phyloP scores from a whole-genome alignment of 1,140 invertebrate species.

The Platyscapa corneri region DNA sequence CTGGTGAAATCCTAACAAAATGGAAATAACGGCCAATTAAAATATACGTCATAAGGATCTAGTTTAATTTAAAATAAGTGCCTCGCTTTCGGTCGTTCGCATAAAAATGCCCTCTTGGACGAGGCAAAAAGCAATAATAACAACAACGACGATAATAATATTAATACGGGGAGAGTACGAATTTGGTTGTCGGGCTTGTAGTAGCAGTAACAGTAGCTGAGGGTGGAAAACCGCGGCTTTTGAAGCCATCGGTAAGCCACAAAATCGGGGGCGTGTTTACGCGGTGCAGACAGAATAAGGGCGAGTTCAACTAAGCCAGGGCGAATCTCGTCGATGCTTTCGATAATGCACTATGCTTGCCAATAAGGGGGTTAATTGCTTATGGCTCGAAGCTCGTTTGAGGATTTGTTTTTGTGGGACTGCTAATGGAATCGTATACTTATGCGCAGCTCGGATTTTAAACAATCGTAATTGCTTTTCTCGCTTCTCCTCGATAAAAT shows the following conservation, averaged over 20 bases:
- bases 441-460: neutral
- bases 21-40: no score
- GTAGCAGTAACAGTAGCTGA: neutral
- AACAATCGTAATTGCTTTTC: neutral
- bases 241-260: slow-evolving; percentile 48
- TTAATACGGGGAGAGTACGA: neutral
- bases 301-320: neutral
- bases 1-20: no score
- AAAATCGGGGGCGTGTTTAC: slow-evolving; percentile 30
- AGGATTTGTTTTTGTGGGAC: neutral
- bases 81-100: neutral
- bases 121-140: no score
- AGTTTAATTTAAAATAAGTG: no score
- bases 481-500: neutral
- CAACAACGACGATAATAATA: no score
- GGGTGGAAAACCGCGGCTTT: slow-evolving; percentile 24
- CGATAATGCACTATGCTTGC: slow-evolving; percentile 11
- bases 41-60: no score
- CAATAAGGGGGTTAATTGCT: neutral
- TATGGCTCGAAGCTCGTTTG: neutral
- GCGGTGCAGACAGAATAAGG: neutral
- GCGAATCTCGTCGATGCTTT: slow-evolving; percentile 15
- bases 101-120: neutral
- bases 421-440: neutral
- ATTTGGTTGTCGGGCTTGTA: neutral